Conservation (phyloP, 2,113 vertebrate genomes). For the Hepsetus odoe region DNA sequence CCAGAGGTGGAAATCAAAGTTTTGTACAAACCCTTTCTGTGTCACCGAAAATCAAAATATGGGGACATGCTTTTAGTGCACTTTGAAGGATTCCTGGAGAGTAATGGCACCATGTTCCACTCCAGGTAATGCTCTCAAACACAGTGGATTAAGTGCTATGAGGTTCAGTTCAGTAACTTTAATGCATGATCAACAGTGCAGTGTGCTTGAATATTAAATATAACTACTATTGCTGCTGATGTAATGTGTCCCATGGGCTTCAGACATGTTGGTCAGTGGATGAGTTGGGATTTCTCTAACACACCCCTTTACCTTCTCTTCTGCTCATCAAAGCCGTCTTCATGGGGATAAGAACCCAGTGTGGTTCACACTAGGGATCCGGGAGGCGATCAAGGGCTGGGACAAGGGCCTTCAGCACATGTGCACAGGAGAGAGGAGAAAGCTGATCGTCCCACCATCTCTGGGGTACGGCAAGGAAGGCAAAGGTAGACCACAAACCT, state of each 20-base stretch:
- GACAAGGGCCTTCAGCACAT: conserved; percentile 90
- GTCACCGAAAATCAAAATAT: conserved; percentile 86
- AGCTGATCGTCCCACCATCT: conserved; percentile 84
- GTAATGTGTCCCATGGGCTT: neutral
- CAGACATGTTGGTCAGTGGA: neutral
- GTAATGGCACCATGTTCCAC: conserved; percentile 89
- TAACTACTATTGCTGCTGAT: neutral
- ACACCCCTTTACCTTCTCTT: neutral
- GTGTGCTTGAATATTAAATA: no score
- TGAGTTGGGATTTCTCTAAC: neutral
- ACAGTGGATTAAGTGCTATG: neutral
- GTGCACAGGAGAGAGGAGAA: conserved; percentile 91
- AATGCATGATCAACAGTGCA: neutral
- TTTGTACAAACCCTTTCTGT: conserved; percentile 87
- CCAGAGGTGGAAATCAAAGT: conserved; percentile 92
- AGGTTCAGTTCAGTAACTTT: neutral
- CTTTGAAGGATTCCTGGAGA: conserved; percentile 88
- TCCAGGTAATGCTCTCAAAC: conserved; percentile 84
- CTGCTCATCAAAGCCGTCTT: conserved; percentile 76
- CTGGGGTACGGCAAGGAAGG: conserved; percentile 95
- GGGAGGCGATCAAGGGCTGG: conserved; percentile 91
- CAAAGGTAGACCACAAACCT: conserved; percentile 80
- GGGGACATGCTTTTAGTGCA: conserved; percentile 92
- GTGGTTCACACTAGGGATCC: conserved; percentile 94
- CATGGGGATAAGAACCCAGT: conserved; percentile 88